Base-by-base conservation (phyloP, 37 sponge, comb jelly and placozoan species). In the Mnemiopsis leidyi region DNA sequence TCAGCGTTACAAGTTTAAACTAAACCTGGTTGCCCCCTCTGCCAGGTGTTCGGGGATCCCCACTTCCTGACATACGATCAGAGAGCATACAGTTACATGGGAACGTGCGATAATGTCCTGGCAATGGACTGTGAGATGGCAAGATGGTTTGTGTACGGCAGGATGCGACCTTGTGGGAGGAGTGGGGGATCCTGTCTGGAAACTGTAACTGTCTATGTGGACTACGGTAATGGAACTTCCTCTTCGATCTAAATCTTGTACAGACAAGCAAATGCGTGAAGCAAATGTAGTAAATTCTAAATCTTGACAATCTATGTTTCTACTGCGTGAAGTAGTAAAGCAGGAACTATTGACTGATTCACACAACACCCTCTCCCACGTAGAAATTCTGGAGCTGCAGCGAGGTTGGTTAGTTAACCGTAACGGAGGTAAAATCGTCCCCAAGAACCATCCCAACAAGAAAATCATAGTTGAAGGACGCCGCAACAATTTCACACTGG, bases 101-200 rank as follows among this genome's bases (percentile, higher is more conserved):
- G 90, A 29, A 20, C 23, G 0, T 85, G 90, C 39, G 90, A 85
- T 21, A 85, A 85, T 21, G 36, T 85, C 29, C 90, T 85, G 90
- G 90, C 90, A 0, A 85, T 85, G 90, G 90, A 85, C 90, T 85
- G 90, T 40, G 36, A 85, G 90, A 85, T 3, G 25, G 90, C 29
- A 20, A 39, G 90, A 1, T 85, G 90, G 90, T 85, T 85, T 21
- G 90, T 85, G 29, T 85, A 85, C 29, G 90, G 90, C 40, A 85
- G 90, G 48, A 85, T 85, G 90, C 38, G 36, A 13, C 61, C 90
- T 18, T 85, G 90, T 39, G 90, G 90, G 3, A 37, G 39, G 90
- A 39, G 2, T 26, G 90, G 61, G 25, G 75, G 75, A 5, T 85
- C 90, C 36, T 85, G 90, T 85, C n/a, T 85, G 90, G 90, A 85